Conservation (phyloP, 2,797 vertebrate genomes). For the Sebastes goodei region DNA sequence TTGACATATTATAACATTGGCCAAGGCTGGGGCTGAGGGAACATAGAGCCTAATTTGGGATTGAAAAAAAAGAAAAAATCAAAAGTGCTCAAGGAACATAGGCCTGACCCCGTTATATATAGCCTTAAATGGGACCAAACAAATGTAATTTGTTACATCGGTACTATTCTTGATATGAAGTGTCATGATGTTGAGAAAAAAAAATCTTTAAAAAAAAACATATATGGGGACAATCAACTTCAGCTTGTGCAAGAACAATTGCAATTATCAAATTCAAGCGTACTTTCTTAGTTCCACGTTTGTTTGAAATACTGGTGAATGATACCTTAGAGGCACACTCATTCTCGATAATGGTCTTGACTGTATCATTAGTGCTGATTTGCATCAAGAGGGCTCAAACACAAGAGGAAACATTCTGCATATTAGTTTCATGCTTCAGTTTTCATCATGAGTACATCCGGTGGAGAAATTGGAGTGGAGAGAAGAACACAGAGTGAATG, state of each 20-base stretch:
- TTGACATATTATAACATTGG: background rate
- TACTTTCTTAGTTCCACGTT: background rate
- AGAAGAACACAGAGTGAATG: slow-evolving; percentile 27
- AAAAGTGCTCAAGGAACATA: too few relatives aligned
- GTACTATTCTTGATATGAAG: background rate
- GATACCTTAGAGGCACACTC: slow-evolving; percentile 21
- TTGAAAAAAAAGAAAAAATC: too few relatives aligned
- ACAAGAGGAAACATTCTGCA: background rate
- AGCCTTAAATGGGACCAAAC: background rate
- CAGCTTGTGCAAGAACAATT: background rate
- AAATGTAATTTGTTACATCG: background rate
- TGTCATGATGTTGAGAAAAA: background rate
- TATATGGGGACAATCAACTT: background rate
- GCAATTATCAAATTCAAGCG: background rate
- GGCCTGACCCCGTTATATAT: too few relatives aligned
- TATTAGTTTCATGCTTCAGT: slow-evolving; percentile 31
- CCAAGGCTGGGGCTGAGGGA: background rate
- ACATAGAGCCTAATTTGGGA: too few relatives aligned
- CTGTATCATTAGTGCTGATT: slow-evolving; percentile 59
- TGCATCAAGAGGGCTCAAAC: slow-evolving; percentile 58
- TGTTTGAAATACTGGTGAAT: background rate
- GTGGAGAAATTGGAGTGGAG: background rate
- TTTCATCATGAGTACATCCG: slow-evolving; percentile 35
- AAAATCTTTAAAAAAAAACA: background rate
- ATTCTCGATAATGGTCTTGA: slow-evolving; percentile 19